phyloP scores from a whole-genome alignment of 2,113 vertebrate genomes.

The Hemibagrus wyckioides region DNA sequence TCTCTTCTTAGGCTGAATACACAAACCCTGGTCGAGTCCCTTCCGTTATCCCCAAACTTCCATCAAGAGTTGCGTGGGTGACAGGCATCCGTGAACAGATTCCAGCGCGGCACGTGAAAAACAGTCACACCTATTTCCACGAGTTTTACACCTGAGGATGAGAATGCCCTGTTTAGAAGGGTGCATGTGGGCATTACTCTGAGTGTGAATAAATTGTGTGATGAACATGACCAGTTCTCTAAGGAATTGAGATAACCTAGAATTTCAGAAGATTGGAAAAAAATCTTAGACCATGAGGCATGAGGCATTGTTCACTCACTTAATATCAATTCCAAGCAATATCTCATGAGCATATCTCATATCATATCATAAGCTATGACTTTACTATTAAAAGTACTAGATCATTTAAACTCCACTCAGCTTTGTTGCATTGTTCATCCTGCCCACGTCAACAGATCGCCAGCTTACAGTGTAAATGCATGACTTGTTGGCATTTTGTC shows the following conservation, averaged over 20 bases:
- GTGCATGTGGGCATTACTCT: constrained; percentile 51
- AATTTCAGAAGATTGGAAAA: background rate
- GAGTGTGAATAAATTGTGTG: constrained; percentile 46
- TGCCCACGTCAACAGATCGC: background rate
- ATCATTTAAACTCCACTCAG: background rate
- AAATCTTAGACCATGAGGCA: background rate
- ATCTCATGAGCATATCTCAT: too few species aligned
- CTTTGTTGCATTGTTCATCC: background rate
- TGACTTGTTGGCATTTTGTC: background rate
- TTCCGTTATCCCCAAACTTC: background rate
- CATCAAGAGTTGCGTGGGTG: background rate
- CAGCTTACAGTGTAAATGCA: background rate
- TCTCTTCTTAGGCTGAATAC: background rate
- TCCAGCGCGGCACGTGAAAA: background rate
- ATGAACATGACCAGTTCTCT: background rate
- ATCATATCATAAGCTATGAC: background rate
- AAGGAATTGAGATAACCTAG: background rate
- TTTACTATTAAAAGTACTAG: background rate
- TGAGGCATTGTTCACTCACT: background rate
- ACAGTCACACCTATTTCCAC: constrained; percentile 66
- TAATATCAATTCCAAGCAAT: background rate
- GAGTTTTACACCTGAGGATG: constrained; percentile 65
- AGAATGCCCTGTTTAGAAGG: constrained; percentile 48
- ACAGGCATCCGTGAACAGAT: background rate
- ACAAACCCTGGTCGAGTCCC: background rate